Base-by-base conservation (phyloP, 2,888 invertebrate species). In the Cheilosia vulpina region DNA sequence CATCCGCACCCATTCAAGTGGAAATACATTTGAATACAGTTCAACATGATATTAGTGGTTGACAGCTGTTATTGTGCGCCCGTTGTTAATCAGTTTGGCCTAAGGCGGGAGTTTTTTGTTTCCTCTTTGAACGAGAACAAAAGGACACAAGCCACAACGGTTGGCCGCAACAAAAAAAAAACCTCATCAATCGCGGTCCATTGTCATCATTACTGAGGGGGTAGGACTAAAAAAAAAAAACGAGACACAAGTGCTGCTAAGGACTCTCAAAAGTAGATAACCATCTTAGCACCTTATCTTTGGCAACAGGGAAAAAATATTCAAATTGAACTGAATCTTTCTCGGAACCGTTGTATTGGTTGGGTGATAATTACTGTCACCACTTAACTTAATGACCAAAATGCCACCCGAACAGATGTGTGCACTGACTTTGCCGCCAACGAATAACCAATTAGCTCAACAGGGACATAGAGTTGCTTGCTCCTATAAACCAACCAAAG, bases 51-150 rank as follows among this genome's bases (percentile, higher is more conserved):
- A 85, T 85, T 81, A 81, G 85, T 81, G 85, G 85, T 81, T 85
- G 85, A 81, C 81, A 85, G 85, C 85, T 85, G 84, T 85, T 84
- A 76, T 84, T 76, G 65, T 76, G 71, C 71, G 81, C 19, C 62
- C 41, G 72, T 91, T 91, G 90, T 91, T 91, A 91, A 91, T 91
- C 91, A 91, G 91, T 90, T 91, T 92, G 90, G 91, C 91, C 91
- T 89, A 88, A 88, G 88, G 89, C 84, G 60, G 87, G 88, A 27
- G 19, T 63, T 55, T 41, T 63, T 53, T 41, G 52, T 34, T 55
- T 52, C 65, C 52, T 66, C 13, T 19, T 21, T 17, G 17, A 15
- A 41, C n/a, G 63, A 60, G 71, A 87, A 82, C 77, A 87, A 87
- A 73, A 73, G 73, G 69, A 82, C 75, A 73, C 31, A 71, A 84